These are phyloP conservation scores for rat (Rattus norvegicus) DNA, from an alignment of 2,113 vertebrate genomes.

Conservation along the genomic window GRCr8 NC_086021.1:140241501-140242000, in stretches of 20 bases:
- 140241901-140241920: conserved; percentile 76
- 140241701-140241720: conserved; percentile 71
- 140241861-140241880: conserved; percentile 85
- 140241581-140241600: conserved; percentile 86
- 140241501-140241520: conserved; percentile 49
- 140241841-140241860: conserved; percentile 76
- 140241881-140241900: conserved; percentile 82
- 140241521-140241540: conserved; percentile 69
- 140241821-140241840: conserved; percentile 76
- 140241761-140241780: conserved; percentile 70
- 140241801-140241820: conserved; percentile 81
- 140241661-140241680: conserved; percentile 72
- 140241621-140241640: conserved; percentile 77
- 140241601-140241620: conserved; percentile 80
- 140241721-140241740: conserved; percentile 60
- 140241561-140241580: conserved; percentile 84
- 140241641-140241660: conserved; percentile 70
- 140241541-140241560: conserved; percentile 82
- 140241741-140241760: conserved; percentile 62
- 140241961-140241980: conserved; percentile 37
- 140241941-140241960: conserved; percentile 48
- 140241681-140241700: conserved; percentile 57
- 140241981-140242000: conserved; percentile 79
- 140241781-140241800: conserved; percentile 61
- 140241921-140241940: conserved; percentile 39